Percentiles rank a stretch among this genome's conserved stretches.
Evolutionary conservation across 1,140 invertebrate species (phyloP).

Genomic region (Caerostris extrusa): DNA sequence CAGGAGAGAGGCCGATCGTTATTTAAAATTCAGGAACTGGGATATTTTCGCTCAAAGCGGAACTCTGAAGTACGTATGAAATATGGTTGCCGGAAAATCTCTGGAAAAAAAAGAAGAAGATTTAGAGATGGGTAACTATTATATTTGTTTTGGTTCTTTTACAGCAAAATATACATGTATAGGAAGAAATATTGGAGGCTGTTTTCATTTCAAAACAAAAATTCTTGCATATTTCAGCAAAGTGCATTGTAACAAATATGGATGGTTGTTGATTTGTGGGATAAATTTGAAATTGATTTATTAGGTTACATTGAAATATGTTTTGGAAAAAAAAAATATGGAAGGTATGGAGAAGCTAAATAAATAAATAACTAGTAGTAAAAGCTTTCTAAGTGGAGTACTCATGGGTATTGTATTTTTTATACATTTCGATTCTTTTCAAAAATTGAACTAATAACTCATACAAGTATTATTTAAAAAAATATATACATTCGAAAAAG

Average conservation of each 20-base stretch:
- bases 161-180: neutral
- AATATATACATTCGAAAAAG: too few species aligned
- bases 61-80: neutral
- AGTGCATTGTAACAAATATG: neutral
- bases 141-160: neutral
- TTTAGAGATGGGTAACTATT: neutral
- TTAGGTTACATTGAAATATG: neutral
- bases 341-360: too few species aligned
- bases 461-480: too few species aligned
- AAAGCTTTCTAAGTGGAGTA: too few species aligned
- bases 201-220: neutral
- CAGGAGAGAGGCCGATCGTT: slow-evolving; percentile 9
- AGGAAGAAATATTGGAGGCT: neutral
- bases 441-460: too few species aligned
- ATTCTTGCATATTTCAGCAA: neutral
- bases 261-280: neutral
- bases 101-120: neutral
- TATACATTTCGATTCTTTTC: too few species aligned
- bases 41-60: neutral
- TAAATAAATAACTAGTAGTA: too few species aligned
- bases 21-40: slow-evolving; percentile 62
- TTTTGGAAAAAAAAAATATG: too few species aligned
- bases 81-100: neutral
- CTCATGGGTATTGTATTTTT: too few species aligned
- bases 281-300: neutral